Conservation (phyloP, 2,113 vertebrate species). For the Gobius niger region DNA sequence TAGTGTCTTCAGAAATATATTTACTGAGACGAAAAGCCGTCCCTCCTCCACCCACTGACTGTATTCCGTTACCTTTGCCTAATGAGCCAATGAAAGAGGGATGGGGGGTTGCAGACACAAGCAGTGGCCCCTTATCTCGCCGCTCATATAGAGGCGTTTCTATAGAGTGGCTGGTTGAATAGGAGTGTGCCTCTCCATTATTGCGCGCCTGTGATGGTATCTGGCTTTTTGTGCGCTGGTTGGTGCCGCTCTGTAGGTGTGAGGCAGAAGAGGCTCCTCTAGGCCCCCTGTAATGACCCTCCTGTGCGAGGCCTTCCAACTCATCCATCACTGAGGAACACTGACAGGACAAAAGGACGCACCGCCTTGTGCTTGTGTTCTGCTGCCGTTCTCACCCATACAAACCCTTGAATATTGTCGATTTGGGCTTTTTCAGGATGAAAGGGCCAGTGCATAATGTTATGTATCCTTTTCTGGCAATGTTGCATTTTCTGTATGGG, state of each 20-base stretch:
- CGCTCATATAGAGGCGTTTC: slow-evolving; percentile 14
- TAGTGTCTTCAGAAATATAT: too few relatives aligned
- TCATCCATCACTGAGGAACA: slow-evolving; percentile 59
- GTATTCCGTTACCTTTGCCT: neutral
- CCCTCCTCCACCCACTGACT: too few relatives aligned
- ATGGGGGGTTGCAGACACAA: slow-evolving; percentile 8
- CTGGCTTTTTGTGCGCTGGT: slow-evolving; percentile 7
- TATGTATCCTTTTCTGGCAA: neutral
- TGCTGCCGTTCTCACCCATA: neutral
- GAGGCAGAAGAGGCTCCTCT: slow-evolving; percentile 16
- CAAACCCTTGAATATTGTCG: neutral
- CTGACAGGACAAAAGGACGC: slow-evolving; percentile 53
- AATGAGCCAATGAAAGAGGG: neutral
- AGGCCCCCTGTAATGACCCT: slow-evolving; percentile 53
- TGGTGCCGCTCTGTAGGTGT: slow-evolving; percentile 35
- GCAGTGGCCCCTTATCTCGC: slow-evolving; percentile 2
- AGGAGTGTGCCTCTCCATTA: slow-evolving; percentile 14
- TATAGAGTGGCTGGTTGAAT: neutral
- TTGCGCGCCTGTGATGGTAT: slow-evolving; percentile 39
- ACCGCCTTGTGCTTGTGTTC: slow-evolving; percentile 2
- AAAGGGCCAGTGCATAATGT: neutral
- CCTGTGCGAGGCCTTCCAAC: slow-evolving; percentile 26
- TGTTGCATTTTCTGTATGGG: neutral
- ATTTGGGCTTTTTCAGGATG: neutral
- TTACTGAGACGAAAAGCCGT: too few relatives aligned